phyloP scores from a whole-genome alignment of 2,888 invertebrate species.

The Cheilosia urbana region DNA sequence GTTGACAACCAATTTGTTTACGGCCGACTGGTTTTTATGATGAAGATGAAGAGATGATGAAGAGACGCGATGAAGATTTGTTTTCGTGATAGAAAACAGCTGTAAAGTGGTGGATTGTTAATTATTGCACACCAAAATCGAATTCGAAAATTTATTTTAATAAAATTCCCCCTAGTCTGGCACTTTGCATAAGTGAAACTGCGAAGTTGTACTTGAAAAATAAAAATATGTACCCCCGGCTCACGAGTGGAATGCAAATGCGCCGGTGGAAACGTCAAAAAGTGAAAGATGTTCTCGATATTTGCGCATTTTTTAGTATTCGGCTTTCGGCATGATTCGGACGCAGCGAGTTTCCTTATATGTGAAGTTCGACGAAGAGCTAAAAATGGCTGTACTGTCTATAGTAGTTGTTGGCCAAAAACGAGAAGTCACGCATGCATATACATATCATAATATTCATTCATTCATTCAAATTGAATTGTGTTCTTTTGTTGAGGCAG shows the following conservation, averaged over 20 bases:
- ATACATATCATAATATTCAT: too few relatives aligned
- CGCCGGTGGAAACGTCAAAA: neutral
- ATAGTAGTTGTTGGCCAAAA: slow-evolving; percentile 4
- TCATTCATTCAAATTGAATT: too few relatives aligned
- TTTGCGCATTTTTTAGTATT: neutral
- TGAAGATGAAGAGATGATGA: neutral
- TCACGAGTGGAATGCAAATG: slow-evolving; percentile 13
- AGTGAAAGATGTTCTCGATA: slow-evolving; percentile 7
- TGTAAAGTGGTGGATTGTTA: neutral
- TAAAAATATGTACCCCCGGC: neutral
- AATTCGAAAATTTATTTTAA: too few relatives aligned
- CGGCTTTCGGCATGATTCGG: neutral
- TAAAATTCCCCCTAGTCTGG: neutral
- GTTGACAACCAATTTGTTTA: neutral
- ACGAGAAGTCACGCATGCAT: slow-evolving; percentile 1
- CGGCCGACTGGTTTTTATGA: slow-evolving; percentile 24
- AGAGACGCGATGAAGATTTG: neutral
- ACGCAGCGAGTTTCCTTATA: slow-evolving; percentile 7
- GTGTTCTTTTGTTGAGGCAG: slow-evolving; percentile 30
- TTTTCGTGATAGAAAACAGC: neutral
- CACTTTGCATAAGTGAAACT: slow-evolving; percentile 21
- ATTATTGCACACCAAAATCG: too few relatives aligned
- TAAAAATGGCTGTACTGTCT: slow-evolving; percentile 16
- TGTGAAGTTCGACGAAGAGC: neutral
- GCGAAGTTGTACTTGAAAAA: neutral